phyloP scores from a whole-genome alignment of 2,113 vertebrate species.

The Pomatorhinus ruficollis region DNA sequence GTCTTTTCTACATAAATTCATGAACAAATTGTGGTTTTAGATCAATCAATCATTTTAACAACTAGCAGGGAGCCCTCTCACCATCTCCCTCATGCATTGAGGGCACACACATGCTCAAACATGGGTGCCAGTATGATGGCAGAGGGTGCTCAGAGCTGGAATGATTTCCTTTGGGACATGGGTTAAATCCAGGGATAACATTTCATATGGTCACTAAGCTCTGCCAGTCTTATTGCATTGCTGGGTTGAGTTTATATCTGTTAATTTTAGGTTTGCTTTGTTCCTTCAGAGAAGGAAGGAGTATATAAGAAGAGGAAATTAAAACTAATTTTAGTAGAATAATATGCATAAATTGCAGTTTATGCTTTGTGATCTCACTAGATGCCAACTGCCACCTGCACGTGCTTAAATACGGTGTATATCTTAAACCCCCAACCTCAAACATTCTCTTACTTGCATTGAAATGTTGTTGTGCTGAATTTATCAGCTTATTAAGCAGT shows the following conservation, averaged over 20 bases:
- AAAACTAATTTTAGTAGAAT: background rate
- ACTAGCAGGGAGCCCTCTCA: background rate
- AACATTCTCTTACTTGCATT: background rate
- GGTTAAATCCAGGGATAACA: background rate
- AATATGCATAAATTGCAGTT: background rate
- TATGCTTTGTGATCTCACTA: background rate
- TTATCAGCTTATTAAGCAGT: background rate
- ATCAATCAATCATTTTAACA: background rate
- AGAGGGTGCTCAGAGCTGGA: background rate
- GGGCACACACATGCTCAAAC: background rate
- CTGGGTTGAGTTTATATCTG: background rate
- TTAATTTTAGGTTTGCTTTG: background rate
- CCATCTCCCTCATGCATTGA: too few species aligned
- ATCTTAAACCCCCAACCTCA: background rate
- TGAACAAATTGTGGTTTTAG: background rate
- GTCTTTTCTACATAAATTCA: background rate
- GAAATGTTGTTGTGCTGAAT: background rate
- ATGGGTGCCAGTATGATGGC: background rate
- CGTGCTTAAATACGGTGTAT: background rate
- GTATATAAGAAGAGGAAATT: background rate
- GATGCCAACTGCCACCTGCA: background rate
- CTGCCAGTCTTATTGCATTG: background rate
- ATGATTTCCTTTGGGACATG: background rate
- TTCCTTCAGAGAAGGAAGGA: background rate
- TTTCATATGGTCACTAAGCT: background rate